These are phyloP conservation scores for Fulica atra DNA, from an alignment of 2,113 vertebrate genomes.

Conservation along the genomic window DNA sequence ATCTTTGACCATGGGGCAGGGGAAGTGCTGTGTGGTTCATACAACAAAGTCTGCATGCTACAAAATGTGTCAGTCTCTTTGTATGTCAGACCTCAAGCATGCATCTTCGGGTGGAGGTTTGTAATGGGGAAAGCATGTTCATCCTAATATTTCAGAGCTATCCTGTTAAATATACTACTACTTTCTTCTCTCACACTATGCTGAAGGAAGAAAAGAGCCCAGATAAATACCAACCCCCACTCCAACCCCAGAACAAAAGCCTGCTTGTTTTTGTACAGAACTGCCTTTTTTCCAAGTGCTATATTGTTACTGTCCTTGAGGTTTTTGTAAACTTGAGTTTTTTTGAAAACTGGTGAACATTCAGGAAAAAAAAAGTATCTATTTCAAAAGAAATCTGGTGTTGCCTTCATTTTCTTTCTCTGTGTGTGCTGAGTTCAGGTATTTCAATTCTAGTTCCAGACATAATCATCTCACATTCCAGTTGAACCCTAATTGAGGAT, in stretches of 20 bases:
- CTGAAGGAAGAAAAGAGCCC: neutral
- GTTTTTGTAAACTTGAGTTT: constrained; percentile 47
- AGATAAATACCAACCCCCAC: neutral
- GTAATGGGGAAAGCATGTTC: constrained; percentile 2
- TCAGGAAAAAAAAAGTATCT: neutral
- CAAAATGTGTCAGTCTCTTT: neutral
- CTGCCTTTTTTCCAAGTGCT: neutral
- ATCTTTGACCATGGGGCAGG: neutral
- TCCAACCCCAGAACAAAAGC: neutral
- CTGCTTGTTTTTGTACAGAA: constrained; percentile 26
- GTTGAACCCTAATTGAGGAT: neutral
- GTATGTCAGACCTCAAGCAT: neutral
- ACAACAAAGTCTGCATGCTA: constrained; percentile 21
- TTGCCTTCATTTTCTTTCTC: neutral
- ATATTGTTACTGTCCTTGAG: constrained; percentile 7
- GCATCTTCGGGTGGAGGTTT: neutral
- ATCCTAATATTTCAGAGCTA: neutral
- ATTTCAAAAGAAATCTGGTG: constrained; percentile 1
- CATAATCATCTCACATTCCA: neutral
- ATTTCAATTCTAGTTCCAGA: neutral
- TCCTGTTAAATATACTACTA: neutral
- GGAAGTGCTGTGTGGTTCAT: accelerated
- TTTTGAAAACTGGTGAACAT: neutral
- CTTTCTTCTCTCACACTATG: neutral
- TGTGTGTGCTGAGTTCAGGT: neutral